Base-by-base conservation (phyloP, 2,888 invertebrate species). In the Plebejus argus region DNA sequence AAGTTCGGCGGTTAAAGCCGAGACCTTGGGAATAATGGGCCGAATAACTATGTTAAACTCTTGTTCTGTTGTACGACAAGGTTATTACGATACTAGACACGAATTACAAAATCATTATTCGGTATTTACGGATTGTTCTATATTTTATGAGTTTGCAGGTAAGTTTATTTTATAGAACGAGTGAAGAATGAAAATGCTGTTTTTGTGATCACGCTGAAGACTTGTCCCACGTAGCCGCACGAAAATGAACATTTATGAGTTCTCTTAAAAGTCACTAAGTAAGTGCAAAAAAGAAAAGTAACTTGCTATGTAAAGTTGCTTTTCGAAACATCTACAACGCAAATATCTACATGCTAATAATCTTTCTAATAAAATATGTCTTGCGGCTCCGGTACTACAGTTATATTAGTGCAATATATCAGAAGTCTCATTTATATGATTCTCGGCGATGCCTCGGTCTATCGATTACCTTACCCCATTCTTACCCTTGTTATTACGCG, bases 11-110 rank as follows among this genome's bases (percentile, higher is more conserved):
- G 35, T 71, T 71, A 39, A 1, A 70, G 15, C 71, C 71, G n/a
- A 35, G 79, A 87, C 90, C 90, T 91, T 91, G 87, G 83, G 82
- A 85, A 20, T 45, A 77, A 78, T 77, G 66, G 76, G 72, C 71
- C 39, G 7, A 28, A 66, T 66, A 66, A 66, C 66, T 66, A 71
- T 71, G 71, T 71, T 71, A 71, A 71, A 71, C 71, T 71, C n/a
- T n/a, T 70, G 70, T 28, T 18, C 56, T 20, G 20, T 20, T 61
- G 66, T 66, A 66, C 66, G 66, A 66, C 66, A 66, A 66, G 66
- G 66, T 66, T 66, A 66, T 66, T 66, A 66, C 28, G 28, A 28
- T 33, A 66, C 33, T 66, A 66, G 66, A 66, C 28, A 66, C 33
- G 66, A 33, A 20, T 66, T 33, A 66, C 66, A 23, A 23, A 61